Base-by-base conservation (phyloP, 2,888 invertebrate genomes). In the Cataglyphis cursor region DNA sequence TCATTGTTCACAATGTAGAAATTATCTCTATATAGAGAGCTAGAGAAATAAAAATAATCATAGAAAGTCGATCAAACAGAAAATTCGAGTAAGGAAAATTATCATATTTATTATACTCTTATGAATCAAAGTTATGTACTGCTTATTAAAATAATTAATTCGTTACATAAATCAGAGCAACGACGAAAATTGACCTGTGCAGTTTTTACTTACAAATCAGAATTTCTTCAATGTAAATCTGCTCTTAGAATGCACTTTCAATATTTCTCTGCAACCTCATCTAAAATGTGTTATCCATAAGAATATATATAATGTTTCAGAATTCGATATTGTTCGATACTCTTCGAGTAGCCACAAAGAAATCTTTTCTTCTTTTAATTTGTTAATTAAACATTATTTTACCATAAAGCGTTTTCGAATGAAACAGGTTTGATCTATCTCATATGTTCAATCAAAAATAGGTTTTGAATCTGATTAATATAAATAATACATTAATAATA, bases 1-100 rank as follows among this genome's bases (percentile, higher is more conserved):
- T 89, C 93, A 93, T 93, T 74, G 51, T 74, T 84, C 21, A 59
- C 21, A 18, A 4, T 12, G 15, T 51, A 51, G 51, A 51, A 1
- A 51, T 35, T 62, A 35, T 35, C 35, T 35, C 9, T 62, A 35
- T 1, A n/a, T 28, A 3, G 0, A 35, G 31, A 35, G n/a, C 6
- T 31, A 31, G n/a, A 31, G n/a, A 62, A 6, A 18, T 35, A 35
- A 62, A 51, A 51, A 51, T 51, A 51, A n/a, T 51, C n/a, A n/a
- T 15, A 51, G 8, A 51, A 8, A 12, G 3, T 41, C 41, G 6
- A 48, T n/a, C 6, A 8, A 51, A n/a, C 8, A 8, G 8, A 51
- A 51, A 51, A 51, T 51, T 51, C 8, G n/a, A 51, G 8, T 51
- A 51, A 51, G n/a, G 8, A n/a, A 51, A 51, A n/a, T 51, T n/a